phyloP scores from a whole-genome alignment of 2,113 vertebrate genomes.

The Paradoxurus hermaphroditus region DNA sequence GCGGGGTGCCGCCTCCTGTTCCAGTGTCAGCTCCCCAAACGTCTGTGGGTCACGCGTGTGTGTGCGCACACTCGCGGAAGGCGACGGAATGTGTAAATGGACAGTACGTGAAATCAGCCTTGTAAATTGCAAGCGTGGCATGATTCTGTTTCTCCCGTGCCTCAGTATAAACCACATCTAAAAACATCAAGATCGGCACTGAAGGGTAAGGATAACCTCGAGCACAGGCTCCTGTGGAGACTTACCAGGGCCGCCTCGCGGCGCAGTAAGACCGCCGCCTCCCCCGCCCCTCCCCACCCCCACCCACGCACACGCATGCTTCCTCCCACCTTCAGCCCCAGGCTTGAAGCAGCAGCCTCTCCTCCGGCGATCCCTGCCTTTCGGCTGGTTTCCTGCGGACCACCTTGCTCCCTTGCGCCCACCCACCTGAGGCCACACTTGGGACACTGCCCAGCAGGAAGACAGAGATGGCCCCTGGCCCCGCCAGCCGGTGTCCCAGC shows the following conservation, averaged over 20 bases:
- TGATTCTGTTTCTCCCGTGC: neutral
- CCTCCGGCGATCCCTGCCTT: rapidly evolving
- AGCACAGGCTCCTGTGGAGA: neutral
- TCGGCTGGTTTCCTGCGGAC: neutral
- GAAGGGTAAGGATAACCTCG: neutral
- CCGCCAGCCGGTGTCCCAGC: neutral
- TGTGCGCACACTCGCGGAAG: rapidly evolving
- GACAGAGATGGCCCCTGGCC: rapidly evolving
- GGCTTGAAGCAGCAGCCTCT: neutral
- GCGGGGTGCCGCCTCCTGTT: neutral
- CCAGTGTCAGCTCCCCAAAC: rapidly evolving
- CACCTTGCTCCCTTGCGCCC: no score
- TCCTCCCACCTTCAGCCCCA: neutral
- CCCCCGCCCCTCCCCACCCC: rapidly evolving
- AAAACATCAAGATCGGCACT: neutral
- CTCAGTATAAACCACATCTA: neutral
- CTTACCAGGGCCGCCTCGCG: rapidly evolving
- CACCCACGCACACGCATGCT: neutral
- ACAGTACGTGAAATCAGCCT: neutral
- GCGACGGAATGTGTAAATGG: rapidly evolving
- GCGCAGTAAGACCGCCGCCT: rapidly evolving
- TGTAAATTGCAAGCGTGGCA: rapidly evolving
- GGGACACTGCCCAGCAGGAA: neutral
- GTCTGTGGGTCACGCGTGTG: no score
- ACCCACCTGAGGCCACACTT: no score